These are phyloP conservation scores for Pasiphila rectangulata DNA, from an alignment of 2,888 invertebrate genomes.

Conservation along the genomic window DNA sequence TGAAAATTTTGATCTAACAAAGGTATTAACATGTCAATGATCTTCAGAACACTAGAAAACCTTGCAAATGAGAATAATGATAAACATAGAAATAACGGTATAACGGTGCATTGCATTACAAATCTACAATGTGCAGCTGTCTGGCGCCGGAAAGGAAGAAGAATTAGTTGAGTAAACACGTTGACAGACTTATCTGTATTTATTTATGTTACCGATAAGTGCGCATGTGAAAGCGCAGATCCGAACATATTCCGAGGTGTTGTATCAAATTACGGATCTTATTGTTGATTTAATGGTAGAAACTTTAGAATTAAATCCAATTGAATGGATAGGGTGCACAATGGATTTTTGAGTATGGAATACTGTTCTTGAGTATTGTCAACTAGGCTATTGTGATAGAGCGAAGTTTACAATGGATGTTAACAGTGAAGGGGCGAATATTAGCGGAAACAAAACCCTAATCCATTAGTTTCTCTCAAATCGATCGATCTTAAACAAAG, in stretches of 20 bases:
- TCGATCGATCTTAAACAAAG: too few species aligned
- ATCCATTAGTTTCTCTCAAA: slow-evolving; percentile 17
- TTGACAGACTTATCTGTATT: slow-evolving; percentile 46
- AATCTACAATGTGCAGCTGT: slow-evolving; percentile 28
- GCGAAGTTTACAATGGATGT: slow-evolving; percentile 18
- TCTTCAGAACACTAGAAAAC: background rate
- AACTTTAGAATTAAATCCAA: slow-evolving; percentile 28
- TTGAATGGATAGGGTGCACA: slow-evolving; percentile 37
- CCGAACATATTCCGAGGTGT: slow-evolving; percentile 29
- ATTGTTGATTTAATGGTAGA: slow-evolving; percentile 24
- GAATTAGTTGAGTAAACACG: slow-evolving; percentile 46
- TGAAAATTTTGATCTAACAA: too few species aligned
- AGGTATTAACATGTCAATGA: too few species aligned
- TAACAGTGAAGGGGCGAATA: slow-evolving; percentile 17
- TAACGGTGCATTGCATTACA: slow-evolving; percentile 22
- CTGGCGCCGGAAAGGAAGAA: slow-evolving; percentile 41
- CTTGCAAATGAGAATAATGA: background rate
- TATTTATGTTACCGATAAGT: slow-evolving; percentile 53
- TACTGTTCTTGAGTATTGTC: slow-evolving; percentile 50
- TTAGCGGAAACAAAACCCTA: slow-evolving; percentile 18
- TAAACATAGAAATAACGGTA: slow-evolving; percentile 21
- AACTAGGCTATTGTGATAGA: slow-evolving; percentile 43
- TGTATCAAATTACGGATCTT: slow-evolving; percentile 26
- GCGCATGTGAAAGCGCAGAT: slow-evolving; percentile 36
- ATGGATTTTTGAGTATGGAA: slow-evolving; percentile 45